Percentiles rank a stretch among this genome's conserved stretches.
Conservation (phyloP, 2,113 vertebrate genomes). For the Heterochromis multidens region DNA sequence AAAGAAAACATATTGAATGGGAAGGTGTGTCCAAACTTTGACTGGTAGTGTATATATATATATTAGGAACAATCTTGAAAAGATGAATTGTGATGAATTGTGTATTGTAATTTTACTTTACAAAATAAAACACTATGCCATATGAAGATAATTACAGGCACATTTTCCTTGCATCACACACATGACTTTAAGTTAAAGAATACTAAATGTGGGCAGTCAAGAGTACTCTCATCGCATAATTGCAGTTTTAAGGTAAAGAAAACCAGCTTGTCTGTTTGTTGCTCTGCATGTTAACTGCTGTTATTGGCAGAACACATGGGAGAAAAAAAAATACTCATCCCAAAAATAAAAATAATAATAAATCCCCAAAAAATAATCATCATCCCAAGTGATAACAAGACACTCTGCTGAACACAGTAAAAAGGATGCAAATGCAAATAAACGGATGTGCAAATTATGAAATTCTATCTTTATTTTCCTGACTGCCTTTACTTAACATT, state of each 20-base stretch:
- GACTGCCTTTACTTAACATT: not conserved
- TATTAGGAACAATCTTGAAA: too few species aligned
- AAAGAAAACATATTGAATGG: too few species aligned
- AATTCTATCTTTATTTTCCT: not conserved
- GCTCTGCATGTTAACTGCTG: conserved; percentile 15
- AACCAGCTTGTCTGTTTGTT: conserved; percentile 1
- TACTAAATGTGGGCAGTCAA: not conserved
- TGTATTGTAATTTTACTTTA: too few species aligned
- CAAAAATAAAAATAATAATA: too few species aligned
- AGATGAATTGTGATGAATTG: too few species aligned
- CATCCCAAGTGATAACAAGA: not conserved
- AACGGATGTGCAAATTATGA: not conserved
- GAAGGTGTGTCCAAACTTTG: too few species aligned
- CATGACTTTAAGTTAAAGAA: too few species aligned
- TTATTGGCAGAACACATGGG: not conserved
- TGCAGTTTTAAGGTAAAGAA: not conserved
- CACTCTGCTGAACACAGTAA: not conserved
- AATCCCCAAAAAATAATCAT: too few species aligned
- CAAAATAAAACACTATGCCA: too few species aligned
- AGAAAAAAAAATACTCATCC: not conserved
- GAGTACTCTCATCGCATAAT: not conserved
- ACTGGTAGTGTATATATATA: too few species aligned
- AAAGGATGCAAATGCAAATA: not conserved
- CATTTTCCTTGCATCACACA: too few species aligned
- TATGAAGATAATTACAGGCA: too few species aligned